Base-by-base conservation (phyloP, 2,797 vertebrate genomes). In the Myotis vivesi region DNA sequence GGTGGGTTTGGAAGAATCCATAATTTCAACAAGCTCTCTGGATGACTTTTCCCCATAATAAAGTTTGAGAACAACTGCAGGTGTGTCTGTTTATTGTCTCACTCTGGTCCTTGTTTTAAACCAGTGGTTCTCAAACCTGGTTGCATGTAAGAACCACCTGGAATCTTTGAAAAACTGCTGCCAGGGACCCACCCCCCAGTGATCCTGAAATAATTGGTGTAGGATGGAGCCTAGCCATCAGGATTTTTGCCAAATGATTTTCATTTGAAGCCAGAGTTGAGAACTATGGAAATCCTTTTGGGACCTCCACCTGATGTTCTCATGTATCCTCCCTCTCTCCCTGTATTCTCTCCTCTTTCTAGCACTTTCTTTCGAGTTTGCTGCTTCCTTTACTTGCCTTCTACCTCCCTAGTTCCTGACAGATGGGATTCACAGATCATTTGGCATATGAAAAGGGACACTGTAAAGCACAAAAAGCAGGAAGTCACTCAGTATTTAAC, bases 381-480 rank as follows among this genome's bases (percentile, higher is more conserved):
- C 57, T 75, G 17, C 30, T 93, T 82, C 38, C 68, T 87, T 94
- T 53, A 76, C 62, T 71, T 87, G 53, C 30, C 9, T 62, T 83
- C 49, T 71, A 88, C 66, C 23, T 84, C 79, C 89, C 90, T 87
- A 93, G 72, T 64, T 97, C 89, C 87, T 79, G 85, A 96, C 96
- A 97, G 94, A 93, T 96, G 95, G 97, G 77, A 95, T 86, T 95
- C 89, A 95, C 89, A 94, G 77, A 51, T 41, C 28, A 0, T 57
- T 92, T 92, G 91, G 77, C 69, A 68, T 41, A 64, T 72, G 85
- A 86, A 79, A 87, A 81, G 62, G 77, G 69, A 88, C 23, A 82
- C 38, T 20, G n/a, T 88, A 87, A 95, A 94, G 68, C 59, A 79
- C 13, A 69, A 38, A 82, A 83, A 95, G 73, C 89, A 95, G 94